Base-by-base conservation (phyloP, 2,113 vertebrate genomes). In the Clarias macrocephalus region DNA sequence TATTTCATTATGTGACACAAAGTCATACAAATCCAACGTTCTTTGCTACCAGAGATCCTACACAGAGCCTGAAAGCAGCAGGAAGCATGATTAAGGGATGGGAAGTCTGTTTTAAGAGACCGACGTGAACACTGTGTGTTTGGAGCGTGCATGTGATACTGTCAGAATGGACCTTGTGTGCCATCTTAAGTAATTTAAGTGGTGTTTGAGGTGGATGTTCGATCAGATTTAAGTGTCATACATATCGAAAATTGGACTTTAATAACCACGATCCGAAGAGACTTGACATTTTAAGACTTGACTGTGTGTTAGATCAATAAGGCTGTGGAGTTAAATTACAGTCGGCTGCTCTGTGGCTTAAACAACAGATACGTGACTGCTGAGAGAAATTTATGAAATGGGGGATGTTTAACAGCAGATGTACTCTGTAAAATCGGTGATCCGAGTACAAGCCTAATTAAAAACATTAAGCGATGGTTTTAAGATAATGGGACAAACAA, bases 101-200 rank as follows among this genome's bases (percentile, higher is more conserved):
- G 57, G 19, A 8, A 37, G 59, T 25, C 57, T 25, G 7, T 8
- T 25, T 81, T 81, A 81, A 81, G 57, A 81, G 79, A 81, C 79
- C 79, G 42, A 81, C 37, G 57, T 42, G n/a, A 81, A 81, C 79
- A 81, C 79, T 81, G 79, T 81, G 79, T 81, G 57, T 62, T 81
- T 33, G 3, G 30, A 81, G 79, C 13, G 56, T 42, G 42, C 18
- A 6, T 81, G 30, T 15, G 30, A 81, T 81, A 62, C 21, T 42
- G 79, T 79, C 76, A 57, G n/a, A 57, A 30, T 57, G 15, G 57
- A 30, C 52, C 10, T 16, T 59, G 30, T 57, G 59, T 12, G 54
- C n/a, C 54, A 80, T 59, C 12, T 79, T 80, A 11, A 59, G 30
- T 30, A 0, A 59, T 30, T 30, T 6, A 33, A 59, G 28, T 59